phyloP scores from a whole-genome alignment of 2,113 vertebrate genomes.

The Heteronetta atricapilla region DNA sequence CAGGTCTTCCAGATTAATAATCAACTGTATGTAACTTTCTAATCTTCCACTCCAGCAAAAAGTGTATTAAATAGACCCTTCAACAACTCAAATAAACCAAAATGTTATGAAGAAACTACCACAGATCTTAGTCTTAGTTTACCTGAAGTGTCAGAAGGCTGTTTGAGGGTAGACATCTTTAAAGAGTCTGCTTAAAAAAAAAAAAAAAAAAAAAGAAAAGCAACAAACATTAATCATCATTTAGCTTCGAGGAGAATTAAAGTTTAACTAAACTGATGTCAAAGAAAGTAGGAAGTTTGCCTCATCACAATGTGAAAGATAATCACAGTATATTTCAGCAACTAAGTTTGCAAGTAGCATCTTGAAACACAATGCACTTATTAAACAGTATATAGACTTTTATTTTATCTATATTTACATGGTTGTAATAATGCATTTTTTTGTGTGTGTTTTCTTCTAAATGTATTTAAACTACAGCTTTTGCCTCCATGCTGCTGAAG shows the following conservation, averaged over 20 bases:
- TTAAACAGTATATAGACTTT: not conserved
- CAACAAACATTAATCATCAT: conserved; percentile 53
- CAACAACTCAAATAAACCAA: not conserved
- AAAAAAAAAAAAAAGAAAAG: conserved; percentile 40
- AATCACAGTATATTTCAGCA: not conserved
- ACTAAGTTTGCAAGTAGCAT: not conserved
- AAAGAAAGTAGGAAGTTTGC: conserved; percentile 44
- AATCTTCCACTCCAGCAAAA: not conserved
- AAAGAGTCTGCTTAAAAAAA: not conserved
- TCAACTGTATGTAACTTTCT: not conserved
- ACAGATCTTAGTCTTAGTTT: not conserved
- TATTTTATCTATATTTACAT: not conserved
- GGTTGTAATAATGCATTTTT: not conserved
- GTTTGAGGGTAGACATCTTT: conserved; percentile 8
- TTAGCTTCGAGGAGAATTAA: conserved; percentile 65
- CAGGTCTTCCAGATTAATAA: not conserved
- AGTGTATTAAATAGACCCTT: not conserved
- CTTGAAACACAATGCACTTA: not conserved
- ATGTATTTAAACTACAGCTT: not conserved
- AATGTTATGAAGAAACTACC: not conserved
- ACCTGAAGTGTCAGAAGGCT: conserved; percentile 18
- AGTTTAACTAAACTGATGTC: conserved; percentile 52
- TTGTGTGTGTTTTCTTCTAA: not conserved
- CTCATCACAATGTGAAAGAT: conserved; percentile 23
- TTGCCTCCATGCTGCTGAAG: not conserved